Evolutionary conservation across 2,888 invertebrate genomes (phyloP).

Genomic region (Suillia variegata): DNA sequence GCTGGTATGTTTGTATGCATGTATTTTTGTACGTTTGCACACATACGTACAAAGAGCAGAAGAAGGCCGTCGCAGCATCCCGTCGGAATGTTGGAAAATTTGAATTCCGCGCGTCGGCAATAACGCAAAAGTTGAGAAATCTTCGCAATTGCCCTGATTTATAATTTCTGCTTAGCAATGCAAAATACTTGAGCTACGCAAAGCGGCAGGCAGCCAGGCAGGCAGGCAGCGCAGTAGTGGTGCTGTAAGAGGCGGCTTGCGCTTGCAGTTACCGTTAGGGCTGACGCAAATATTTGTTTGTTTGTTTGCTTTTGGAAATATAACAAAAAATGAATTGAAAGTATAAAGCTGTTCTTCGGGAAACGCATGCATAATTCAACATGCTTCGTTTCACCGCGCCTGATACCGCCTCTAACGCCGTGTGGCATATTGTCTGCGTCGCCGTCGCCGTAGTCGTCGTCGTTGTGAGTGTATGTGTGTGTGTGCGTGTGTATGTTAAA

Average conservation of each 20-base stretch:
- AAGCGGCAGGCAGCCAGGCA: too few species aligned
- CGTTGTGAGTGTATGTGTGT: neutral
- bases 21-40: too few species aligned
- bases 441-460: too few species aligned
- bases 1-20: too few species aligned
- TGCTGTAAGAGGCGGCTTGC: neutral
- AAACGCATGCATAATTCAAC: slow-evolving; percentile 44
- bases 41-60: too few species aligned
- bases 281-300: slow-evolving; percentile 49
- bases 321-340: neutral
- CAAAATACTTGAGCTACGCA: slow-evolving; percentile 54
- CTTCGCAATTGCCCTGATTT: slow-evolving; percentile 55
- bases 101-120: slow-evolving; percentile 18
- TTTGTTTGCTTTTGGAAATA: slow-evolving; percentile 41
- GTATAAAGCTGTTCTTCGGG: neutral
- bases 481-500: slow-evolving; percentile 18
- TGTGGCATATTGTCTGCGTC: slow-evolving; percentile 1
- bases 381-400: slow-evolving; percentile 25
- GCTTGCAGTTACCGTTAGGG: neutral
- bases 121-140: slow-evolving; percentile 42
- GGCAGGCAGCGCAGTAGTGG: slow-evolving; percentile 11
- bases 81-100: slow-evolving; percentile 16
- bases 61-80: slow-evolving; percentile 14
- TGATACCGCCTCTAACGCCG: neutral
- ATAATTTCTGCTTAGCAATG: slow-evolving; percentile 56